phyloP scores from a whole-genome alignment of 2,888 invertebrate species.

The Drosophila imparisetae region DNA sequence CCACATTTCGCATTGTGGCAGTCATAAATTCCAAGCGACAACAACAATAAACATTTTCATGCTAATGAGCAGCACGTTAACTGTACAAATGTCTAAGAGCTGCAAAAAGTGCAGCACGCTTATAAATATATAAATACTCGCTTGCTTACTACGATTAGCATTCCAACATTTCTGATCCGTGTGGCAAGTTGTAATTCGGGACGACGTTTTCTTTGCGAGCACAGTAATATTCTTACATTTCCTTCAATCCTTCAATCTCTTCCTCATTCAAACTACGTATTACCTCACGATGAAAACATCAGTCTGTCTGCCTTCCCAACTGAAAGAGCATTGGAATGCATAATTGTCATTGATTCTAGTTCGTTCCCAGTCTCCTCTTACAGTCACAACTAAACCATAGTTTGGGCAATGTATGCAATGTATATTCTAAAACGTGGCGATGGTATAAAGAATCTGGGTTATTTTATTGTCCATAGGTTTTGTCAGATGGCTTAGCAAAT shows the following conservation, averaged over 20 bases:
- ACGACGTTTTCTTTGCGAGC: not conserved
- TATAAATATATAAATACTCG: not conserved
- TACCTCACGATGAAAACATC: not conserved
- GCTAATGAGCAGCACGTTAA: slow-evolving; percentile 78
- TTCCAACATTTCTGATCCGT: not conserved
- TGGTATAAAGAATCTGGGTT: not conserved
- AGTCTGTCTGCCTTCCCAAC: not conserved
- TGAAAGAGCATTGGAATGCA: not conserved
- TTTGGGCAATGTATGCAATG: not conserved
- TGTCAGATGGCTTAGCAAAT: slow-evolving; percentile 67
- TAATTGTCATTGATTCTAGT: not conserved
- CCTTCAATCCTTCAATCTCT: too few relatives aligned
- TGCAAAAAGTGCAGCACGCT: slow-evolving; percentile 29
- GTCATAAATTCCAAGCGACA: slow-evolving; percentile 68
- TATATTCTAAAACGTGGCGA: not conserved
- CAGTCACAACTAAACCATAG: not conserved
- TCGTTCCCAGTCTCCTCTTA: not conserved
- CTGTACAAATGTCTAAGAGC: slow-evolving; percentile 65
- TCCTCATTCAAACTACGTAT: not conserved
- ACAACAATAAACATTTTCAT: slow-evolving; percentile 68
- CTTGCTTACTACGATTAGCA: not conserved
- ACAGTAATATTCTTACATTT: not conserved
- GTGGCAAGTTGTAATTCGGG: not conserved
- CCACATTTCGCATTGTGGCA: slow-evolving; percentile 74
- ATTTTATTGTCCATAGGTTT: slow-evolving; percentile 15